These are phyloP conservation scores for Anoplopoma fimbria DNA, from an alignment of 2,113 vertebrate species.

Conservation along the genomic window DNA sequence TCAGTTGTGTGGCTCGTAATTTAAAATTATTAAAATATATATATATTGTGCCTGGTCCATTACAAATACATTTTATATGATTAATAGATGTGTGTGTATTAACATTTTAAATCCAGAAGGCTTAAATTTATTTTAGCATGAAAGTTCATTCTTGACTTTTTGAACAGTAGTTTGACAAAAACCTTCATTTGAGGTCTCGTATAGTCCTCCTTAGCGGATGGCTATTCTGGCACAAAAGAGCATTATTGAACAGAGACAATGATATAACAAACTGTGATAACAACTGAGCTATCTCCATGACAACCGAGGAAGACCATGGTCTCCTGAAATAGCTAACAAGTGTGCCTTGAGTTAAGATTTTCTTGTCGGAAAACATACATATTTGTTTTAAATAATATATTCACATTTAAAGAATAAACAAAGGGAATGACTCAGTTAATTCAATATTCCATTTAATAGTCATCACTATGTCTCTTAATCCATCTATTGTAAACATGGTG, in stretches of 20 bases:
- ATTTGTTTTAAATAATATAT: neutral
- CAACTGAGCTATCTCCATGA: neutral
- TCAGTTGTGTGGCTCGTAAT: neutral
- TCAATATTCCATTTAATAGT: slow-evolving; percentile 83
- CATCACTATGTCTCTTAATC: slow-evolving; percentile 79
- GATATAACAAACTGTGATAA: neutral
- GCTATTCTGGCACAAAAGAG: neutral
- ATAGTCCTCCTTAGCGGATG: neutral
- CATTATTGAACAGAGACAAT: neutral
- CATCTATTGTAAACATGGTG: slow-evolving; percentile 84
- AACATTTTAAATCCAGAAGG: neutral
- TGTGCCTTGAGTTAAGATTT: neutral
- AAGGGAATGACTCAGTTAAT: slow-evolving; percentile 43
- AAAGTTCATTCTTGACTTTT: neutral
- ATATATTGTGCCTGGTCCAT: neutral
- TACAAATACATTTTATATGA: neutral
- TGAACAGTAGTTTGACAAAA: neutral
- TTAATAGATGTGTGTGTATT: neutral
- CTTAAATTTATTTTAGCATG: neutral
- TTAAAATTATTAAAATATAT: neutral
- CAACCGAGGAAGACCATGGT: neutral
- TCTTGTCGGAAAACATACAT: neutral
- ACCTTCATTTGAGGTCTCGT: neutral
- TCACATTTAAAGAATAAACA: slow-evolving; percentile 10
- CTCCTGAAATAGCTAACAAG: neutral